Evolutionary conservation across 1,140 invertebrate genomes (phyloP).

Genomic region (Stegodyphus mimosarum): DNA sequence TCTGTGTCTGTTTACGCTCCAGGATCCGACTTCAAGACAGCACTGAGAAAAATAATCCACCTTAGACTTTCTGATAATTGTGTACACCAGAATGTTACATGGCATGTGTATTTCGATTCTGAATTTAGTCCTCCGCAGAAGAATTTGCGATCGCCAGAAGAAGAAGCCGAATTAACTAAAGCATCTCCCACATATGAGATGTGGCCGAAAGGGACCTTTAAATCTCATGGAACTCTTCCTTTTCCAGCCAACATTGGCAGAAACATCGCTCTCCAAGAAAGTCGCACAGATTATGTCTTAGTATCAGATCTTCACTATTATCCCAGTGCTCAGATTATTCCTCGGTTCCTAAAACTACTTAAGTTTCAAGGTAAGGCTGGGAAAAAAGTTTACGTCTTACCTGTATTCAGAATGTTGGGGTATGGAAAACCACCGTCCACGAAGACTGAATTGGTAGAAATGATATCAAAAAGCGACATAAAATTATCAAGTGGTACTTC

Average conservation of each 20-base stretch:
- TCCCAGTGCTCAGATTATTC: conserved; percentile 63
- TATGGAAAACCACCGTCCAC: conserved; percentile 77
- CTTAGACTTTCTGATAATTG: conserved; percentile 69
- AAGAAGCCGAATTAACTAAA: conserved; percentile 24
- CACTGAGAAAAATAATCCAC: conserved; percentile 74
- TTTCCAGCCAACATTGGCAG: conserved; percentile 66
- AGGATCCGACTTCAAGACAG: conserved; percentile 75
- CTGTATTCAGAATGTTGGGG: conserved; percentile 81
- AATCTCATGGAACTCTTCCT: conserved; percentile 61
- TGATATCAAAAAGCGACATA: conserved; percentile 71
- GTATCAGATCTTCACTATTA: conserved; percentile 65
- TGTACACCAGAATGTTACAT: conserved; percentile 62
- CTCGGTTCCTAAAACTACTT: conserved; percentile 51
- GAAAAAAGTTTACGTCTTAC: conserved; percentile 77
- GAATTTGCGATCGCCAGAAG: conserved; percentile 37
- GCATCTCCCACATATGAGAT: background rate
- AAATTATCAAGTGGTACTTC: conserved; percentile 88
- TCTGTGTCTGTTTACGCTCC: conserved; percentile 82
- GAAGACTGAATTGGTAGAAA: conserved; percentile 76
- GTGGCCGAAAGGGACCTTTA: conserved; percentile 34
- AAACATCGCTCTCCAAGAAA: conserved; percentile 64
- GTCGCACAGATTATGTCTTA: conserved; percentile 64
- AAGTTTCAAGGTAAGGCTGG: background rate
- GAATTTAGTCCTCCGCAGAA: conserved; percentile 26
- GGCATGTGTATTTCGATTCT: conserved; percentile 64